Conservation (phyloP, 2,888 invertebrate genomes). For the Apamea crenata region DNA sequence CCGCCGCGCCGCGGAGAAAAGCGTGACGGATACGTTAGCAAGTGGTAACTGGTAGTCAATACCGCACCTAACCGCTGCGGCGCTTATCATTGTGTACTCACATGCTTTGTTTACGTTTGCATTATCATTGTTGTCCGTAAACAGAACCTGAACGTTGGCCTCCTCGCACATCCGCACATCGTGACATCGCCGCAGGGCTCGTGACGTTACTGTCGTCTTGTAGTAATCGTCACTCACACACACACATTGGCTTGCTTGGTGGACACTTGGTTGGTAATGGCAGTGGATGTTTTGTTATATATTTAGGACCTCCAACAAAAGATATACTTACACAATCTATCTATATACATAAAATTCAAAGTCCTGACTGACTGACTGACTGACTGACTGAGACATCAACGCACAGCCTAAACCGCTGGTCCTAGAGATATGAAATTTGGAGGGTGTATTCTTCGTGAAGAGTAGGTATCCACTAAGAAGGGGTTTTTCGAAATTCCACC, state of each 20-base stretch:
- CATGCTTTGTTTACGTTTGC: neutral
- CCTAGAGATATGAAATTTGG: too few relatives aligned
- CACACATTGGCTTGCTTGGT: neutral
- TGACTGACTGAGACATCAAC: too few relatives aligned
- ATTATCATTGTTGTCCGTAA: neutral
- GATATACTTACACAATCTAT: neutral
- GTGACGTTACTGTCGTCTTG: neutral
- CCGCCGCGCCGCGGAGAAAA: neutral
- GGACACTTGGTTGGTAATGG: neutral
- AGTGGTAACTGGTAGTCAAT: neutral
- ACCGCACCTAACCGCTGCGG: neutral
- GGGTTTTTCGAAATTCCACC: too few relatives aligned
- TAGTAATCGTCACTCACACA: neutral
- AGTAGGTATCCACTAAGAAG: too few relatives aligned
- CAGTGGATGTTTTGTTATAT: neutral
- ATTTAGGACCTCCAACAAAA: neutral
- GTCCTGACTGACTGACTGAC: too few relatives aligned
- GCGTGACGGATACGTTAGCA: constrained; percentile 8
- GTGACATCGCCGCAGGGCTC: neutral
- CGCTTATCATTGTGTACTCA: neutral
- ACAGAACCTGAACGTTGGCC: neutral
- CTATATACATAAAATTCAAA: too few relatives aligned
- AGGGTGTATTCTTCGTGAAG: too few relatives aligned
- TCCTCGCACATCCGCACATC: neutral
- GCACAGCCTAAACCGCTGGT: too few relatives aligned